Percentiles rank a stretch among this genome's conserved stretches.
Conservation (phyloP, 2,888 invertebrate genomes). For the Lasioglossum lativentre region DNA sequence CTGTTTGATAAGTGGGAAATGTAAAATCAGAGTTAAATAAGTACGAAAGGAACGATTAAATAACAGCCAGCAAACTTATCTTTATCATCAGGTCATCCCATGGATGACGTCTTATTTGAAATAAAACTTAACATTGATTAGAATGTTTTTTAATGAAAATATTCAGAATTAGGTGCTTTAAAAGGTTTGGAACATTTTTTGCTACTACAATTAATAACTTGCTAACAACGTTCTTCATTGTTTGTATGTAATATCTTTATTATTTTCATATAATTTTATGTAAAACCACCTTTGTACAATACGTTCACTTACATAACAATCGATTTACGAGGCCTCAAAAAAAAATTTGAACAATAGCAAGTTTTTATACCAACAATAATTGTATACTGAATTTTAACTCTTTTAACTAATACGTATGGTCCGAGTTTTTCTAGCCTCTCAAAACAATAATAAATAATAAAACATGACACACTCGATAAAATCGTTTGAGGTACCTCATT, state of each 20-base stretch:
- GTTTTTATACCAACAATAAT: background rate
- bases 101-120: background rate
- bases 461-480: background rate
- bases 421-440: too few species aligned
- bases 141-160: background rate
- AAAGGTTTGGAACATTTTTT: background rate
- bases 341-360: background rate
- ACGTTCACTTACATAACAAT: too few species aligned
- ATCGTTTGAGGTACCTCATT: background rate
- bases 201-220: too few species aligned
- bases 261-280: too few species aligned
- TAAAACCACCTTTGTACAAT: too few species aligned
- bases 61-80: background rate
- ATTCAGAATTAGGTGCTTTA: background rate
- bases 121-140: background rate
- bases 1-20: background rate
- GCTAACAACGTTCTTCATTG: background rate
- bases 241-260: background rate
- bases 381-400: background rate
- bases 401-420: too few species aligned
- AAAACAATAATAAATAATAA: too few species aligned
- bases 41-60: conserved; percentile 14
- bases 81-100: conserved; percentile 13
- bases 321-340: background rate
- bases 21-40: conserved; percentile 25